Evolutionary conservation across 1,140 invertebrate genomes (phyloP).

Genomic region (Solenopsis fugax): DNA sequence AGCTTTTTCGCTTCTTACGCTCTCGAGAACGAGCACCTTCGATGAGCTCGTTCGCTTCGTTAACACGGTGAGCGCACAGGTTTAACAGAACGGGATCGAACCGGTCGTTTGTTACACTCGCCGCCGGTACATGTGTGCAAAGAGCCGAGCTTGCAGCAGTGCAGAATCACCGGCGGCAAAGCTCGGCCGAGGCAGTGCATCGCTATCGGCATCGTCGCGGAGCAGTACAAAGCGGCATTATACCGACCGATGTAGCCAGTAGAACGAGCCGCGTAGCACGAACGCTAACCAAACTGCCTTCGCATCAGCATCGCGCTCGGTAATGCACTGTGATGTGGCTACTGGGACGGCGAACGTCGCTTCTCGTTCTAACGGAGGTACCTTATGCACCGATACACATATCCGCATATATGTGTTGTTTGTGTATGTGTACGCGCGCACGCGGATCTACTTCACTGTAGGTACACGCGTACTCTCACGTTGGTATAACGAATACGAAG

Average conservation of each 20-base stretch:
- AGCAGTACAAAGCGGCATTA: slow-evolving; percentile 37
- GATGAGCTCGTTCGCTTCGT: slow-evolving; percentile 2
- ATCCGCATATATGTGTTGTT: not conserved
- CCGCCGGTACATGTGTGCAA: slow-evolving; percentile 28
- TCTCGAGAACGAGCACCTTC: not conserved
- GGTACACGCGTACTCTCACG: not conserved
- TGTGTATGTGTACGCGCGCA: not conserved
- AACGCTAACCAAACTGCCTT: slow-evolving; percentile 56
- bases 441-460: not conserved
- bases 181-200: slow-evolving; percentile 31
- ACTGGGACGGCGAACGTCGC: slow-evolving; percentile 61
- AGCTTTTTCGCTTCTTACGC: not conserved
- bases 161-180: slow-evolving; percentile 2
- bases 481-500: slow-evolving; percentile 63
- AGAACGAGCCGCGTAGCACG: slow-evolving; percentile 26
- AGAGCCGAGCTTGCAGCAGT: slow-evolving; percentile 17
- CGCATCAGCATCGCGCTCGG: slow-evolving; percentile 52
- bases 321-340: slow-evolving; percentile 75
- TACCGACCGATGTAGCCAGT: slow-evolving; percentile 23
- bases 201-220: slow-evolving; percentile 5
- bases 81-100: slow-evolving; percentile 69
- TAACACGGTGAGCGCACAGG: slow-evolving; percentile 9
- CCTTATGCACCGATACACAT: slow-evolving; percentile 73
- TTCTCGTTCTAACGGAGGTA: slow-evolving; percentile 62
- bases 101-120: slow-evolving; percentile 63